Conservation (phyloP, 2,113 vertebrate genomes). For the Trichechus manatus region DNA sequence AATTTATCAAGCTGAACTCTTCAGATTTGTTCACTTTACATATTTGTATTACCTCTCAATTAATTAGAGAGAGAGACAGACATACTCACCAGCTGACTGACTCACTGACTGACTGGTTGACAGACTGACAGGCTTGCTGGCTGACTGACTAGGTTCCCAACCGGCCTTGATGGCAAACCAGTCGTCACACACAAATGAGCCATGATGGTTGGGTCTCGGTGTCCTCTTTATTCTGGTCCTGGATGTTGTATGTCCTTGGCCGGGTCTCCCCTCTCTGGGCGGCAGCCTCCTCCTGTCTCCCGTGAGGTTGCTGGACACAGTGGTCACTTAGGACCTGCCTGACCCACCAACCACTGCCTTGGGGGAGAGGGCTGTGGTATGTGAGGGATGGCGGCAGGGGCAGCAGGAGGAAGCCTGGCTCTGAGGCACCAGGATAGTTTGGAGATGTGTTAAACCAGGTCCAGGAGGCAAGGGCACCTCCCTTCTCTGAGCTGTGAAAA, state of each 20-base stretch:
- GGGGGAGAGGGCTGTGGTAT: background rate
- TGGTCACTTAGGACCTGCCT: background rate
- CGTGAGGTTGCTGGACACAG: fast-evolving
- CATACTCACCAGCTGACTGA: no score
- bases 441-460: background rate
- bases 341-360: background rate
- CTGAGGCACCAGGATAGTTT: background rate
- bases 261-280: background rate
- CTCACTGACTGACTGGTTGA: background rate
- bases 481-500: background rate
- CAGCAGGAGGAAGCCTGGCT: no score
- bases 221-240: background rate
- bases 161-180: background rate
- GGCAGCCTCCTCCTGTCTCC: background rate
- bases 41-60: background rate
- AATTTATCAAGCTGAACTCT: background rate
- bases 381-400: background rate
- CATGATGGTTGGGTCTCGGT: fast-evolving
- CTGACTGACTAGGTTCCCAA: background rate
- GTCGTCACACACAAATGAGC: no score
- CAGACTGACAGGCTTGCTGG: background rate
- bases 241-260: background rate
- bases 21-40: background rate
- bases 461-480: background rate
- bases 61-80: background rate